These are phyloP conservation scores for Phrynosoma platyrhinos DNA, from an alignment of 2,113 vertebrate genomes.

Conservation along the genomic window DNA sequence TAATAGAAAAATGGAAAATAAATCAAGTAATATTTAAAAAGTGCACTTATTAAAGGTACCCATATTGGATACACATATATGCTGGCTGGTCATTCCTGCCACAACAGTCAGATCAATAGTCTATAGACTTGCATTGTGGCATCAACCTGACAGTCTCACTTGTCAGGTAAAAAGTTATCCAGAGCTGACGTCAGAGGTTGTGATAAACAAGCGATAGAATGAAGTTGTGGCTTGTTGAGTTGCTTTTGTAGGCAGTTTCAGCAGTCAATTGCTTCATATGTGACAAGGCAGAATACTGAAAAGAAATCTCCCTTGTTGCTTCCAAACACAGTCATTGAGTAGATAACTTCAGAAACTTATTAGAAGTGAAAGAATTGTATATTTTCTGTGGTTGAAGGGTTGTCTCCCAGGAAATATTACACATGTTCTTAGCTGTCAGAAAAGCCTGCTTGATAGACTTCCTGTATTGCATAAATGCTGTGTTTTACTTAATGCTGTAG, in stretches of 20 bases:
- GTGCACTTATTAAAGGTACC: neutral
- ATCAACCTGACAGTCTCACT: neutral
- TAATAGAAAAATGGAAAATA: neutral
- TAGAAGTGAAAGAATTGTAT: neutral
- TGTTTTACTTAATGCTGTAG: neutral
- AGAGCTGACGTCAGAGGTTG: neutral
- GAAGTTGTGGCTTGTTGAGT: neutral
- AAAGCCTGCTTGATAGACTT: constrained; percentile 38
- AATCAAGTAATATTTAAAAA: neutral
- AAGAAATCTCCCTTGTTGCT: neutral
- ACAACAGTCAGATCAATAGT: neutral
- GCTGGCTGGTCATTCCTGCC: neutral
- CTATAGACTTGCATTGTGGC: too few species aligned
- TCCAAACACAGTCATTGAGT: neutral
- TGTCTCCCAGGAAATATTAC: neutral
- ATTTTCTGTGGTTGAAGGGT: neutral
- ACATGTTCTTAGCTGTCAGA: neutral
- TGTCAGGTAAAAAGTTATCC: neutral
- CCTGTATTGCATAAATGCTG: constrained; percentile 36
- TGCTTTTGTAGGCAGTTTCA: neutral
- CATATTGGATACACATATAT: neutral
- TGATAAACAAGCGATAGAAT: neutral
- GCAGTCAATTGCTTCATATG: neutral
- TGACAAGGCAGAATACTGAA: neutral
- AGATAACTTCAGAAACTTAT: neutral